Evolutionary conservation across 2,888 invertebrate genomes (phyloP).

Genomic region (Teinopalpus imperialis): DNA sequence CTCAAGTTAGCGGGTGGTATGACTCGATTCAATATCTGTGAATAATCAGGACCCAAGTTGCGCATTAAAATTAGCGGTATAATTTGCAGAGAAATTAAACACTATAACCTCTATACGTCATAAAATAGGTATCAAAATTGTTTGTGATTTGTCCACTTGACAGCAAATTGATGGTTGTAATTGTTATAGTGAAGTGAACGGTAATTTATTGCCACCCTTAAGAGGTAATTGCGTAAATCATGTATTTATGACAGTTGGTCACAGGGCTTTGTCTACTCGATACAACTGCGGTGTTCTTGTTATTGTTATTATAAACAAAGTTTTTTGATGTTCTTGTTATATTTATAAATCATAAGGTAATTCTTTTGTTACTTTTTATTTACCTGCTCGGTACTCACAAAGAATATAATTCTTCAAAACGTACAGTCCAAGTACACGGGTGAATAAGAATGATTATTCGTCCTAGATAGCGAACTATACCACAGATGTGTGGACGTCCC

Average conservation of each 20-base stretch:
- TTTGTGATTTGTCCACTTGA: slow-evolving; percentile 12
- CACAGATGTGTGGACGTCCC: no score
- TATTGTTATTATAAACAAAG: slow-evolving; percentile 56
- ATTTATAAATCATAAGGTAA: slow-evolving; percentile 32
- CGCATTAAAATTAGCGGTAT: slow-evolving; percentile 26
- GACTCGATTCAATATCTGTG: slow-evolving; percentile 69
- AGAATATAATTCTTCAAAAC: neutral
- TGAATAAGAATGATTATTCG: no score
- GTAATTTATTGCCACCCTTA: slow-evolving; percentile 77
- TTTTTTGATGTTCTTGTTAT: slow-evolving; percentile 46
- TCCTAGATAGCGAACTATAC: no score
- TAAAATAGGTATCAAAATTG: slow-evolving; percentile 41
- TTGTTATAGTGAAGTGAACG: slow-evolving; percentile 63
- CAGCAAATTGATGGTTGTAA: slow-evolving; percentile 38
- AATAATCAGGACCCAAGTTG: slow-evolving; percentile 63
- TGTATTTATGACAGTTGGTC: slow-evolving; percentile 75
- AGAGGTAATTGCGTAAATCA: slow-evolving; percentile 78
- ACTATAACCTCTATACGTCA: slow-evolving; percentile 18
- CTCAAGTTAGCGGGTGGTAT: slow-evolving; percentile 76
- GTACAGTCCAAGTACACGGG: no score
- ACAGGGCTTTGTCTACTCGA: slow-evolving; percentile 63
- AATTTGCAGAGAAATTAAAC: neutral
- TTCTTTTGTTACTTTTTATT: slow-evolving; percentile 32
- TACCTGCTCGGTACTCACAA: slow-evolving; percentile 32
- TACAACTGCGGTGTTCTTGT: slow-evolving; percentile 55